Conservation (phyloP, 2,797 vertebrate genomes). For the Valencia hispanica region DNA sequence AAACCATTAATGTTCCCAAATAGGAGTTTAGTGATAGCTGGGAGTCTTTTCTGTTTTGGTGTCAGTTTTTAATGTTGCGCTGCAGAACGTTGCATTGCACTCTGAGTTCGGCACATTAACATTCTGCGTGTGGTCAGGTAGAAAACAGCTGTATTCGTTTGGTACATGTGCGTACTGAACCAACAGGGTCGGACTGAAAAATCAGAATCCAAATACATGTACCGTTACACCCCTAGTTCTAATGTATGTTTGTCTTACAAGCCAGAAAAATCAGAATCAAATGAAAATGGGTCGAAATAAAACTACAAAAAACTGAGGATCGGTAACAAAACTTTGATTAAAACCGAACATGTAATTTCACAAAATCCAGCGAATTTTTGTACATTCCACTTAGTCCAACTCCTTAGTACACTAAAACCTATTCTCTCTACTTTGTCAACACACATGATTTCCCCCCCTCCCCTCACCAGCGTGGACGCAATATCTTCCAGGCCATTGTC, state of each 20-base stretch:
- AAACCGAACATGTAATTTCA: background rate
- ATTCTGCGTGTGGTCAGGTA: no score
- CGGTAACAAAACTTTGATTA: background rate
- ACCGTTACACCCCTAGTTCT: no score
- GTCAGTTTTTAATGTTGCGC: no score
- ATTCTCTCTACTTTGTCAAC: background rate
- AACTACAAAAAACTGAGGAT: background rate
- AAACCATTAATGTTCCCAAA: no score
- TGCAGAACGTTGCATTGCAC: no score
- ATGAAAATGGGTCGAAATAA: background rate
- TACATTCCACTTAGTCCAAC: background rate
- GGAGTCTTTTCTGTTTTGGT: no score
- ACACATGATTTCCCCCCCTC: conserved; percentile 38
- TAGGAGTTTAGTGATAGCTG: no score
- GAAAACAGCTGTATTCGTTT: no score
- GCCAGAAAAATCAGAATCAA: background rate
- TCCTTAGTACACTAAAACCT: background rate
- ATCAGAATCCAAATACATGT: no score
- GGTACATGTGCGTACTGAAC: no score
- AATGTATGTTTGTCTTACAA: background rate
- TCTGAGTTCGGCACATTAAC: no score
- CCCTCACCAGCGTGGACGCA: conserved; percentile 94
- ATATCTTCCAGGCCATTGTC: conserved; percentile 93
- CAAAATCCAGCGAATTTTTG: background rate
- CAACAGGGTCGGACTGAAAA: no score